phyloP scores from a whole-genome alignment of 2,113 vertebrate species.

The Isichthys henryi region DNA sequence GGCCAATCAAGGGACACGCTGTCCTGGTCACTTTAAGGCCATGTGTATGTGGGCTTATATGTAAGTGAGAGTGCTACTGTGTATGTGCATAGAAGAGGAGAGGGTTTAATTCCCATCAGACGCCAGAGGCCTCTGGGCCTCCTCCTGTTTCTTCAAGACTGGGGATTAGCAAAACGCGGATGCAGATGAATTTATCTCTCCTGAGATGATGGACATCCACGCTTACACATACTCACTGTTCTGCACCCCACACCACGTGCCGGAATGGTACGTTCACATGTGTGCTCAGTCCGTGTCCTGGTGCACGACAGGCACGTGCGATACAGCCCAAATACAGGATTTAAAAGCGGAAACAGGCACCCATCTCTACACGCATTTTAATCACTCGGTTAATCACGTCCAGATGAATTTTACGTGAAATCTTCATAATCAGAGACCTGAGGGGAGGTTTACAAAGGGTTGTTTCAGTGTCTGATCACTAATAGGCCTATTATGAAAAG shows the following conservation, averaged over 20 bases:
- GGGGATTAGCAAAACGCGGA: not conserved
- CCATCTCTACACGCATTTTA: conserved; percentile 38
- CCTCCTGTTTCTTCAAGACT: conserved; percentile 10
- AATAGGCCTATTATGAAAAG: conserved; percentile 44
- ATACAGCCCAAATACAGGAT: not conserved
- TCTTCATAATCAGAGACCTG: conserved; percentile 25
- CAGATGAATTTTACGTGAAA: conserved; percentile 38
- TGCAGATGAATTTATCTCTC: not conserved
- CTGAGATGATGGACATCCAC: not conserved
- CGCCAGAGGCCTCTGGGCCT: not conserved
- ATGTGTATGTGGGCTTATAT: conserved; percentile 24
- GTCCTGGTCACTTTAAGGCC: conserved; percentile 37
- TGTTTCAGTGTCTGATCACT: conserved; percentile 41
- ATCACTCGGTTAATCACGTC: not conserved
- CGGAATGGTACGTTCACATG: not conserved
- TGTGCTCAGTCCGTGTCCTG: not conserved
- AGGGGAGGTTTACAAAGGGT: conserved; percentile 27
- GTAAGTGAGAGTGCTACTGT: conserved; percentile 29
- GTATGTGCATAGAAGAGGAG: not conserved
- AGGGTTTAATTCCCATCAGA: not conserved
- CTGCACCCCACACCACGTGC: not conserved
- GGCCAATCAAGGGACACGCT: conserved; percentile 15
- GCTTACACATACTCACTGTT: not conserved
- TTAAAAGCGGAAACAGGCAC: conserved; percentile 13
- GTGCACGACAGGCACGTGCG: not conserved